These are phyloP conservation scores for Tipula helvola DNA, from an alignment of 2,888 invertebrate genomes.

Conservation along the genomic window DNA sequence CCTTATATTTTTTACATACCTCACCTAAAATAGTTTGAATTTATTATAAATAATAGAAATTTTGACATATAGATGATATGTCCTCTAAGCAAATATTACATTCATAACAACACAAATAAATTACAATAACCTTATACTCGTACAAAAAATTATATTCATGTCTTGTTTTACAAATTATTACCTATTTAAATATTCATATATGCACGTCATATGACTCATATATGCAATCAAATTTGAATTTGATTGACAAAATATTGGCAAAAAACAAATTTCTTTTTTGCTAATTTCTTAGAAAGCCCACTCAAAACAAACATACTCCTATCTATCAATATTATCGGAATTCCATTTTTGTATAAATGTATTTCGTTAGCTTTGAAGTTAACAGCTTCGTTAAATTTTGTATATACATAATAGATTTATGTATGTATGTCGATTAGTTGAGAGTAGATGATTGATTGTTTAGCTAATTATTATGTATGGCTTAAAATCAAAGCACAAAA, in stretches of 20 bases:
- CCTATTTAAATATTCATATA: neutral
- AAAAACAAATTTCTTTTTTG: neutral
- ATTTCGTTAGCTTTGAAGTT: neutral
- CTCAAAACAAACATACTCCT: neutral
- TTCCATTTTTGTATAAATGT: neutral
- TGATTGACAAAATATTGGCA: neutral
- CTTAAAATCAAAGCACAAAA: neutral
- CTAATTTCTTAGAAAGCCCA: neutral
- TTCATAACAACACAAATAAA: neutral
- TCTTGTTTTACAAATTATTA: neutral
- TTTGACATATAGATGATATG: neutral
- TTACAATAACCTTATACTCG: neutral
- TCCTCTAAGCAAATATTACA: neutral
- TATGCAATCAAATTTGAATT: neutral
- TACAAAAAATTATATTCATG: neutral
- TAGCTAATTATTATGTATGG: neutral
- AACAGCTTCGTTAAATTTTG: neutral
- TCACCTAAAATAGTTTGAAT: no score
- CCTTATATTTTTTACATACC: no score
- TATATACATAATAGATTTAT: neutral
- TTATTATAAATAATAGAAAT: neutral
- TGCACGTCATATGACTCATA: neutral
- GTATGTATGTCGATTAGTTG: neutral
- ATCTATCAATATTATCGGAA: neutral
- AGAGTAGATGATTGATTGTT: neutral